These are phyloP conservation scores for Forpus xanthops DNA, from an alignment of 2,797 vertebrate genomes.

Conservation along the genomic window DNA sequence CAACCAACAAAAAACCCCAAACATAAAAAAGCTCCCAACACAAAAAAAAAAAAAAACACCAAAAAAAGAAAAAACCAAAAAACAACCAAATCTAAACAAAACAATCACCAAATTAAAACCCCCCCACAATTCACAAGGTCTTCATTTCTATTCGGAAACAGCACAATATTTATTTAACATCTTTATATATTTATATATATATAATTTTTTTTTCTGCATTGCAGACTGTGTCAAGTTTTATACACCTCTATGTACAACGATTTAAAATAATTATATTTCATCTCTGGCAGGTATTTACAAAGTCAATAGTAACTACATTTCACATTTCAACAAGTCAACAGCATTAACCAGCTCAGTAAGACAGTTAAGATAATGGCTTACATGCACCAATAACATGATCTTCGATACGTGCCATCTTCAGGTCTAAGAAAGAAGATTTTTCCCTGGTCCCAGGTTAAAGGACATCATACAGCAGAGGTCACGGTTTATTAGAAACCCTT, in stretches of 20 bases:
- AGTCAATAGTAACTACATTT: slow-evolving; percentile 90
- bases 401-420: slow-evolving; percentile 66
- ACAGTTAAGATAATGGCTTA: slow-evolving; percentile 83
- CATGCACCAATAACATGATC: slow-evolving; percentile 82
- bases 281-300: slow-evolving; percentile 88
- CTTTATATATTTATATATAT: slow-evolving; percentile 79
- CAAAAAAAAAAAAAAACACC: no score
- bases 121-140: not conserved
- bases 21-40: no score
- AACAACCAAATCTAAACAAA: not conserved
- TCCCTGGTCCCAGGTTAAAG: slow-evolving; percentile 67
- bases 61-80: no score
- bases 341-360: slow-evolving; percentile 85
- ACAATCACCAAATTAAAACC: not conserved
- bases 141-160: slow-evolving; percentile 74
- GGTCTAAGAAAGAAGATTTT: slow-evolving; percentile 56
- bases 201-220: slow-evolving; percentile 83
- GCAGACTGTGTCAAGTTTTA: slow-evolving; percentile 85
- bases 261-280: slow-evolving; percentile 93
- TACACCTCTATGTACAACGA: slow-evolving; percentile 95
- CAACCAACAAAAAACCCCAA: not conserved
- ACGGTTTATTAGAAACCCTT: slow-evolving; percentile 33
- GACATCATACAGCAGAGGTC: slow-evolving; percentile 54
- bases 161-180: slow-evolving; percentile 98
- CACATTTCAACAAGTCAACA: slow-evolving; percentile 86